Percentiles rank a stretch among this genome's conserved stretches.
These are phyloP conservation scores for Perca schrenkii DNA, from an alignment of 2,113 vertebrate species.

Conservation along the genomic window DNA sequence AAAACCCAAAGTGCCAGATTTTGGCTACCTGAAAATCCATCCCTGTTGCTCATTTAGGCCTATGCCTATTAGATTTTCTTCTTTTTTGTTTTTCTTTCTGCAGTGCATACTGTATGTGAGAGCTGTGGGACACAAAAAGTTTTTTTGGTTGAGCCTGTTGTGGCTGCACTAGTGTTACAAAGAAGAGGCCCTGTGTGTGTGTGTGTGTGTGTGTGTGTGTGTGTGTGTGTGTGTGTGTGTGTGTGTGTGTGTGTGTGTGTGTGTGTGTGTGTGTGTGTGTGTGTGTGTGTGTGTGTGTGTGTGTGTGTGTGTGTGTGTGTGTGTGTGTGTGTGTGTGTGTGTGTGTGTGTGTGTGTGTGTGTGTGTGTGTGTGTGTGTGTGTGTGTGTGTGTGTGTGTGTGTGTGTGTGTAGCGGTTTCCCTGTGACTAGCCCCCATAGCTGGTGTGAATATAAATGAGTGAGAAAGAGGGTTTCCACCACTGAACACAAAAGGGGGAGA, in stretches of 20 bases:
- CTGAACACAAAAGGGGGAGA: conserved; percentile 34
- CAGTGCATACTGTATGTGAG: background rate
- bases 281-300: too few species aligned
- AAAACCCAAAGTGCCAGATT: background rate
- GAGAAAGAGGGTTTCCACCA: conserved; percentile 37
- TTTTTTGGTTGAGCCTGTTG: too few species aligned
- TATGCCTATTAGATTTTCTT: too few species aligned
- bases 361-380: conserved; percentile 23
- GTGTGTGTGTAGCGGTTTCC: conserved; percentile 39
- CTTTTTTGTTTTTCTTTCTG: background rate
- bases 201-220: too few species aligned
- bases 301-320: conserved; percentile 23
- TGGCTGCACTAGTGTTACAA: too few species aligned
- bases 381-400: conserved; percentile 16
- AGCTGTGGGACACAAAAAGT: background rate
- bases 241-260: too few species aligned
- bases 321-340: conserved; percentile 16
- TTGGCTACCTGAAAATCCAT: background rate
- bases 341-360: conserved; percentile 29
- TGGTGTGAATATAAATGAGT: conserved; percentile 73
- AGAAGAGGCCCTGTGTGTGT: too few species aligned
- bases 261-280: too few species aligned
- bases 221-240: too few species aligned
- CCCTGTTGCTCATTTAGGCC: background rate
- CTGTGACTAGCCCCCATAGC: conserved; percentile 53